Evolutionary conservation across 2,888 invertebrate species (phyloP), one percentile per base, ranked within the genome.

Genomic region (Drosophila suboccidentalis): DNA sequence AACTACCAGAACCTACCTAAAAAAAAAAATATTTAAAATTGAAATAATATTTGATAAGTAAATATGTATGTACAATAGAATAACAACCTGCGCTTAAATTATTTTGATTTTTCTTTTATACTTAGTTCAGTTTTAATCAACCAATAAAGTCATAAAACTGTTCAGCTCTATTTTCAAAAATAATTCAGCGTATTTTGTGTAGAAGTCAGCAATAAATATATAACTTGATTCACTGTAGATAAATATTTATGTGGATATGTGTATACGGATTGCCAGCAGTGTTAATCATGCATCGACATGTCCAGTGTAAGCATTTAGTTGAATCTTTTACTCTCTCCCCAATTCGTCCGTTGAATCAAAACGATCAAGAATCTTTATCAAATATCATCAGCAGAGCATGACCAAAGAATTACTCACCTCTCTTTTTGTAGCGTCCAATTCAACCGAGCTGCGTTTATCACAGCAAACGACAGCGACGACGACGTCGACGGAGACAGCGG

Each of bases 381-480:
- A 9, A 36, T 57, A 11, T 53, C 22, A 50, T 53, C 22, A 50
- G n/a, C 34, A 22, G 15, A 19, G 29, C 47, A 39, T 49, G n/a
- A 22, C 11, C 22, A 55, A 39, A 55, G 15, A 36, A 47, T 43
- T 34, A 74, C 76, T 78, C 46, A 76, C 79, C 76, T 69, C 50
- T 47, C 58, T 72, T 22, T 53, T 22, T 49, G 53, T 60, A 64
- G 68, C 50, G 41, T 69, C 41, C 38, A 55, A 55, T 58, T 19
- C 46, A 57, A 59, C 72, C 65, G 54, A 32, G 66, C 61, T 66
- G 72, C 53, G 73, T 67, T 73, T 73, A 73, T 74, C 63, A 75
- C 69, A 75, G 70, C 57, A 34, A 60, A 39, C 43, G 58, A 46
- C 54, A 59, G 9, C 62, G 57, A 53, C 55, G 54, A 26, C 44